These are phyloP conservation scores for Tachina grossa DNA, from an alignment of 2,888 invertebrate species.

Conservation along the genomic window DNA sequence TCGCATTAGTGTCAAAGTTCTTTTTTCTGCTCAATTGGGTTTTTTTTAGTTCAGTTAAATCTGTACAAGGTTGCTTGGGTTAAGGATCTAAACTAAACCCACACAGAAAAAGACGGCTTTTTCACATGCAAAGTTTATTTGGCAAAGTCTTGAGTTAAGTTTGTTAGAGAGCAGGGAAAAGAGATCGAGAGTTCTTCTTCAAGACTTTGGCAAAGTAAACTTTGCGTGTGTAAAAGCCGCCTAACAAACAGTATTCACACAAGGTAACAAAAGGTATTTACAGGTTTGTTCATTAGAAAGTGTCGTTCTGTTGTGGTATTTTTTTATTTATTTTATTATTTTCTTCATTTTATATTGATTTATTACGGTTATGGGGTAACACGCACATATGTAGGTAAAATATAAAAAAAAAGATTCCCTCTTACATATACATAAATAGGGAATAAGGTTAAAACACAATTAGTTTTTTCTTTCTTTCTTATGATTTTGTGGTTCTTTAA, in stretches of 20 bases:
- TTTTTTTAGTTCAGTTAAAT: constrained; percentile 52
- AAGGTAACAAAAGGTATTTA: constrained; percentile 57
- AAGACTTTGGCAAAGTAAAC: too few species aligned
- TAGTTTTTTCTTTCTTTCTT: constrained; percentile 35
- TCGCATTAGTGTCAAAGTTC: constrained; percentile 57
- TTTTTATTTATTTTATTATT: not conserved
- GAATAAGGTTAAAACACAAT: constrained; percentile 58
- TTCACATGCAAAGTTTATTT: too few species aligned
- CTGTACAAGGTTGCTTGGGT: constrained; percentile 60
- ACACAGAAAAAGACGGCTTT: constrained; percentile 8
- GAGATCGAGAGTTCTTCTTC: too few species aligned
- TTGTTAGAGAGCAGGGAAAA: too few species aligned
- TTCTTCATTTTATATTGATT: not conserved
- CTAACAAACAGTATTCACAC: constrained; percentile 47
- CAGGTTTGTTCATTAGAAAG: constrained; percentile 54
- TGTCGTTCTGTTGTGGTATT: constrained; percentile 62
- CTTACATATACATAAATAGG: constrained; percentile 27
- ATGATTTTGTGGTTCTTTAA: constrained; percentile 29
- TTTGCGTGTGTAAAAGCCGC: too few species aligned
- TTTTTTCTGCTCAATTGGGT: constrained; percentile 22
- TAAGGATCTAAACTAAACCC: constrained; percentile 30
- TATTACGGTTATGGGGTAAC: constrained; percentile 19
- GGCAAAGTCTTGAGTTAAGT: too few species aligned
- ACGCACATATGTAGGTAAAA: not conserved
- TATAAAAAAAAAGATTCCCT: constrained; percentile 6